phyloP scores from a whole-genome alignment of 2,888 invertebrate species.

The Oxycera nigricornis region DNA sequence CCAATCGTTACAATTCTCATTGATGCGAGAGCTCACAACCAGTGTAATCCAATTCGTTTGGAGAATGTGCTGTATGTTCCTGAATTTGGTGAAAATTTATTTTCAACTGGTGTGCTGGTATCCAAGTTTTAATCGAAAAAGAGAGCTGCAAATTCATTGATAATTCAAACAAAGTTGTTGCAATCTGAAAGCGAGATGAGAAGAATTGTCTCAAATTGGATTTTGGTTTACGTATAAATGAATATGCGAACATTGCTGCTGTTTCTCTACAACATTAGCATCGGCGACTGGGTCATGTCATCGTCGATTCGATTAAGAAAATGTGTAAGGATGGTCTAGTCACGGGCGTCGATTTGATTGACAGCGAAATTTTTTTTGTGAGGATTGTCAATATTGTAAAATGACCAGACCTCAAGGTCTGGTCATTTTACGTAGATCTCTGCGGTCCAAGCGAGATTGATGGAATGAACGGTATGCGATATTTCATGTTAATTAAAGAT shows the following conservation, averaged over 20 bases:
- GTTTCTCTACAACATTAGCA: background rate
- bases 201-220: background rate
- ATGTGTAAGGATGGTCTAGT: background rate
- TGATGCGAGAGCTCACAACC: background rate
- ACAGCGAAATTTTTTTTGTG: conserved; percentile 7
- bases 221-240: background rate
- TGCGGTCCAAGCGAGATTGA: background rate
- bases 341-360: background rate
- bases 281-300: background rate
- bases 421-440: conserved; percentile 8
- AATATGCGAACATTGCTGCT: background rate
- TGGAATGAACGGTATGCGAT: conserved; percentile 16
- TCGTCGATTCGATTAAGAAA: background rate
- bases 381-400: background rate
- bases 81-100: background rate
- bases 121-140: background rate
- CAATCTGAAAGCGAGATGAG: background rate
- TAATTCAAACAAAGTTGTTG: background rate
- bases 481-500: conserved; percentile 36
- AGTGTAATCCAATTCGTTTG: background rate
- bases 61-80: background rate
- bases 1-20: background rate
- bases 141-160: conserved; percentile 39
- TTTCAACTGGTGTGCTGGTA: conserved; percentile 9
- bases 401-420: background rate